Evolutionary conservation across 2,113 vertebrate species (phyloP).

Genomic region (Pheucticus melanocephalus): DNA sequence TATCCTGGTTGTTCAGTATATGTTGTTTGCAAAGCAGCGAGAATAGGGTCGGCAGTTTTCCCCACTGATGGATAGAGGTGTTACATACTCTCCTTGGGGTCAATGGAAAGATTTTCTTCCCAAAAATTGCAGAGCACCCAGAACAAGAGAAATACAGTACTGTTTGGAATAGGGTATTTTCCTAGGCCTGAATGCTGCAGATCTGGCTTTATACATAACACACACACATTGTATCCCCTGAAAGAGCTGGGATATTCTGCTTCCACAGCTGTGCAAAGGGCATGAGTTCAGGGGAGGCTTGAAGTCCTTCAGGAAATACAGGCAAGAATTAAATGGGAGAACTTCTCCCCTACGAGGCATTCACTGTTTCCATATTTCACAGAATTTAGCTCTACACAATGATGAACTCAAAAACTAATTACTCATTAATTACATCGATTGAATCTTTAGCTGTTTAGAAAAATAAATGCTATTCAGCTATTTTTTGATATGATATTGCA

Average conservation of each 20-base stretch:
- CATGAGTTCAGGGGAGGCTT: neutral
- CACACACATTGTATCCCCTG: neutral
- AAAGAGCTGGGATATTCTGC: neutral
- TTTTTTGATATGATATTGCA: neutral
- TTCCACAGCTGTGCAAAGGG: neutral
- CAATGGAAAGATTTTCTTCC: neutral
- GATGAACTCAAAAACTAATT: neutral
- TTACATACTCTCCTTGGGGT: neutral
- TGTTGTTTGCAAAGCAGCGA: neutral
- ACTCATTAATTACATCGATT: neutral
- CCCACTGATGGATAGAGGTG: neutral
- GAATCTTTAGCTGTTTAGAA: neutral
- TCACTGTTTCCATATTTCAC: neutral
- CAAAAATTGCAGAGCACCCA: neutral
- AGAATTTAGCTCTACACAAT: neutral
- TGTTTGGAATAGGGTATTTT: neutral
- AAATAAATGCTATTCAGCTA: neutral
- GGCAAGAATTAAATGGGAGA: neutral
- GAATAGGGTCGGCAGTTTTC: neutral
- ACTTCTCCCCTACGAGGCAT: accelerated
- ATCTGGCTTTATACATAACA: neutral
- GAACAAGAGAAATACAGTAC: neutral
- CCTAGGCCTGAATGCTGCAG: neutral
- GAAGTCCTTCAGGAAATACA: neutral
- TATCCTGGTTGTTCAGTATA: neutral